Evolutionary conservation across 2,888 invertebrate species (phyloP), one percentile per base, ranked within the genome.

Genomic region (Xanthostigma xanthostigma): DNA sequence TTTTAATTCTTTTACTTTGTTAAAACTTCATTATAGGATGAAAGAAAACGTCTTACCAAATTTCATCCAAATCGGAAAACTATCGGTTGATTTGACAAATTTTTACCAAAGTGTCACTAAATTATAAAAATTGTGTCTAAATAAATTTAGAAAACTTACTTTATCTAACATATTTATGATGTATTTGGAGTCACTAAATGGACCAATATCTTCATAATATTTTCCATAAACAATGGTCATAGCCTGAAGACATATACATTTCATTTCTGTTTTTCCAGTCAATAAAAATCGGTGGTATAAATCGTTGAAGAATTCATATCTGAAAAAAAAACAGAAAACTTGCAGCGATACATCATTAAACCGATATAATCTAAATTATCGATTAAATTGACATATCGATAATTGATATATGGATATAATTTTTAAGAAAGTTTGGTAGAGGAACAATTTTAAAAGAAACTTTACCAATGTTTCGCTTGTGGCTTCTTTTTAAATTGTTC

Each of bases 201-300:
- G 85, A 1, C 97, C 97, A 57, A 99, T 97, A 64, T 95, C 93
- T 65, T 93, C 90, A 65, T 81, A 86, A 69, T 97, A 96, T 53
- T 92, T 75, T n/a, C 87, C 90, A 66, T 98, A 98, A 1, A 98
- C 96, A 59, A 98, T 90, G 33, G 94, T 84, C 88, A 98, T 89
- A 0, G 97, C 96, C 70, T 95, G 94, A 52, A 98, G 75, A 62
- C 97, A 98, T 79, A 94, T 87, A 62, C 95, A 94, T 64, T 94
- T 94, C 89, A 98, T 92, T 66, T 90, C 89, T 36, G 87, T 78
- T 67, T 94, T 92, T 51, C 81, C 82, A 1, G 94, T 90, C 51
- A 97, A 80, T 52, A 99, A 74, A 65, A 97, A 99, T 51, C 96
- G 82, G 63, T 98, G 96, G 66, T 99, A 99, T 12, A 99, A 75